Percentiles rank a stretch among this genome's conserved stretches.
These are phyloP conservation scores for Gymnocheta viridis DNA, from an alignment of 2,888 invertebrate species.

Conservation along the genomic window DNA sequence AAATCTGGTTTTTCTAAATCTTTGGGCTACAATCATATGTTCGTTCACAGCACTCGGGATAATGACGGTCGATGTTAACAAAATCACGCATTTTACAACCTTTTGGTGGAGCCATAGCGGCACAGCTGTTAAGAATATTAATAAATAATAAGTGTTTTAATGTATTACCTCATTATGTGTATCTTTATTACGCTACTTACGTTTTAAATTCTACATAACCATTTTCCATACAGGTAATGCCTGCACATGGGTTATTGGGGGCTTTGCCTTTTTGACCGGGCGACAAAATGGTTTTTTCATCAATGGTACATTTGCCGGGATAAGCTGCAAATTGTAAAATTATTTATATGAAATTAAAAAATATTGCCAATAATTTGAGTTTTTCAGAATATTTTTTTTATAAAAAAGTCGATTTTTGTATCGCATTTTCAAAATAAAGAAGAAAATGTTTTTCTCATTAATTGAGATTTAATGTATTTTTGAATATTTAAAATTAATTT, in stretches of 20 bases:
- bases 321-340: no score
- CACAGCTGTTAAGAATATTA: constrained; percentile 69
- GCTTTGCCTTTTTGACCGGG: constrained; percentile 76
- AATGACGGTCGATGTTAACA: constrained; percentile 75
- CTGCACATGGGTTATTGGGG: constrained; percentile 76
- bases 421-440: no score
- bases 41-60: constrained; percentile 77
- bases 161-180: neutral
- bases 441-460: no score
- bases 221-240: constrained; percentile 74
- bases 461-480: no score
- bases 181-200: constrained; percentile 63
- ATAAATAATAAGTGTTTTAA: neutral
- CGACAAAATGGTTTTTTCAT: constrained; percentile 73
- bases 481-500: no score
- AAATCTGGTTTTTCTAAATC: constrained; percentile 68
- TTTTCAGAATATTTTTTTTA: no score
- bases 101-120: constrained; percentile 76
- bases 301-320: constrained; percentile 77
- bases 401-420: no score
- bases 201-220: constrained; percentile 74
- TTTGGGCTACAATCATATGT: constrained; percentile 74
- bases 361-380: no score
- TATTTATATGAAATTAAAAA: no score
- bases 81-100: constrained; percentile 79